Evolutionary conservation across 2,888 invertebrate species (phyloP), one percentile per base, ranked within the genome.

Genomic region (Lithophane socia): DNA sequence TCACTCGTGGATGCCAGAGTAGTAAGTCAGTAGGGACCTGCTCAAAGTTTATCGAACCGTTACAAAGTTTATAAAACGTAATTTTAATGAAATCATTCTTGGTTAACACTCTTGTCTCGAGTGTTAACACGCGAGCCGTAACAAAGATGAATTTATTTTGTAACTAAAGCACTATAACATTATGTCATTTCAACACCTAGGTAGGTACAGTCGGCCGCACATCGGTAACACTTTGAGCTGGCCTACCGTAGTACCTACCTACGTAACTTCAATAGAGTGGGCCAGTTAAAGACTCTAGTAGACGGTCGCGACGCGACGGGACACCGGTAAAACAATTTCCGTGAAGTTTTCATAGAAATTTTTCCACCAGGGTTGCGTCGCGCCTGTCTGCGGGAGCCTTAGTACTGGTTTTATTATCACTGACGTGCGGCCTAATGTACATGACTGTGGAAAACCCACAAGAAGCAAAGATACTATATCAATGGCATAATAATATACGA

Each of bases 401-500:
- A 37, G 5, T 37, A 37, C 5, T 37, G 5, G 37, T 37, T 37
- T 37, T 37, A 37, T 37, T 37, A 37, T 37, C 37, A 37, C 37
- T 37, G 37, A 37, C 37, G 16, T 58, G 24, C 16, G 1, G 56
- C 29, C 9, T 29, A 29, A 16, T 16, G 8, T 29, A 60, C 29
- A 18, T 9, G 37, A 37, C 37, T 37, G 29, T 29, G 9, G 29
- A 60, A 16, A 60, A 16, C 9, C 9, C 4, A 61, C 18, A 61
- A n/a, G 56, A 47, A 54, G 44, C 7, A 65, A 78, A 75, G 24
- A 54, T 61, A 58, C 2, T n/a, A 10, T 49, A 71, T 73, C 12
- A 74, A 65, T 76, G 52, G 24, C 58, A 63, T 67, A 49, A 75
- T 68, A 71, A 66, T 47, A 64, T 3, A 67, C 42, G 29, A 74